Base-by-base conservation (phyloP, 2,113 vertebrate species). In the Aplodontia rufa region DNA sequence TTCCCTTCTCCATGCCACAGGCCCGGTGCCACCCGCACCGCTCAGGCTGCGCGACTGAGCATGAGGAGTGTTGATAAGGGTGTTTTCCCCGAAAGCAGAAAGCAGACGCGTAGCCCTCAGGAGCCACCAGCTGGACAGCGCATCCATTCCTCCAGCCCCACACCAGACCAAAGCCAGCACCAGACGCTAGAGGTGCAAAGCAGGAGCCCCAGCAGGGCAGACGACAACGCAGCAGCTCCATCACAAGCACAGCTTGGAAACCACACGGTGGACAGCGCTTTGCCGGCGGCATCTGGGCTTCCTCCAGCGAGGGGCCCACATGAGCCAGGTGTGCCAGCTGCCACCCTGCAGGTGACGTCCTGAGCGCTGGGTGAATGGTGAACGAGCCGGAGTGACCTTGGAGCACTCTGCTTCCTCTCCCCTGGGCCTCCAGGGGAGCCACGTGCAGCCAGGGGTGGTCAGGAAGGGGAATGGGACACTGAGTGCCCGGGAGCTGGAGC, bases 391-490 rank as follows among this genome's bases (percentile, higher is more conserved):
- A 1, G 14, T 5, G 37, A n/a, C 8, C 0, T 16, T 28, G 28
- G 5, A 28, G 47, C 8, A 37, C 2, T 5, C 4, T 5, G 1
- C 11, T 20, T 40, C 72, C 0, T 14, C 45, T 6, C 1, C 22
- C 60, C 66, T 19, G 3, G 13, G 40, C 20, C 8, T 30, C 47
- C 1, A 1, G 45, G 58, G 40, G 5, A 2, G 13, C 26, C 3
- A 0, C 0, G 5, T 0, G 4, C 42, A 19, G n/a, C 0, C n/a
- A n/a, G 3, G 0, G 5, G 32, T 24, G 7, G 22, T 55, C 4
- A 42, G 55, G 47, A 20, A 68, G 35, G 47, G 1, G 26, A 9
- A 0, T 26, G 11, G 37, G 13, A 1, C 2, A 16, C 90, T n/a
- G 76, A 11, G 40, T 20, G 12, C 40, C 69, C 12, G 0, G 8